These are phyloP conservation scores for Thinocorus orbignyianus DNA, from an alignment of 2,113 vertebrate species.

Conservation along the genomic window DNA sequence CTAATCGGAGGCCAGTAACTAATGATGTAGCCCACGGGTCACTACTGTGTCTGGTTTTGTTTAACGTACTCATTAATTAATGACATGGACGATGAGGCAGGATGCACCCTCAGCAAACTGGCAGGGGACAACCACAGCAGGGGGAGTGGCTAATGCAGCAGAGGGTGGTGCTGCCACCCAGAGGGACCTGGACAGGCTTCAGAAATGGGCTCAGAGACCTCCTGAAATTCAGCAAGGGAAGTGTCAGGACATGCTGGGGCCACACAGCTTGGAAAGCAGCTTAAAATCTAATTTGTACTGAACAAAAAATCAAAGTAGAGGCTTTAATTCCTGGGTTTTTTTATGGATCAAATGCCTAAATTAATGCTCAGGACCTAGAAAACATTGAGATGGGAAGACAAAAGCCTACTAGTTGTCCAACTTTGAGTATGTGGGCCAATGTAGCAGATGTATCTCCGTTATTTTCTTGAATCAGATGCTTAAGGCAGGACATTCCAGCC, in stretches of 20 bases:
- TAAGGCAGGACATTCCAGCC: background rate
- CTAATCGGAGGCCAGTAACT: background rate
- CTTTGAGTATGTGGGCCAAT: too few relatives aligned
- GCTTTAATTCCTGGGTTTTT: background rate
- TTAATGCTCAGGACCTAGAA: background rate
- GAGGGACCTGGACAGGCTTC: background rate
- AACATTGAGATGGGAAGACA: background rate
- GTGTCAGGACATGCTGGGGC: background rate
- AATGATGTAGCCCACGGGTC: background rate
- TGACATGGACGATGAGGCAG: fast-evolving
- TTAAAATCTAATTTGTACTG: background rate
- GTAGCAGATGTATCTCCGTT: too few relatives aligned
- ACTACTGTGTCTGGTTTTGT: background rate
- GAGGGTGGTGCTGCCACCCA: background rate
- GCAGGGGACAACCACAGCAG: background rate
- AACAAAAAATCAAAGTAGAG: background rate
- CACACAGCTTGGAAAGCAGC: background rate
- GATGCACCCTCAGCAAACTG: background rate
- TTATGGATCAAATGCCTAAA: background rate
- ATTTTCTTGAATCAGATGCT: background rate
- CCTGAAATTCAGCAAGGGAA: background rate
- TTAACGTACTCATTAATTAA: background rate
- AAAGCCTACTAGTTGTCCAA: background rate
- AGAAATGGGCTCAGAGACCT: background rate
- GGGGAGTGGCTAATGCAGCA: background rate